Percentiles rank a stretch among this genome's conserved stretches.
These are phyloP conservation scores for Salmo trutta DNA, from an alignment of 2,797 vertebrate species.

Conservation along the genomic window DNA sequence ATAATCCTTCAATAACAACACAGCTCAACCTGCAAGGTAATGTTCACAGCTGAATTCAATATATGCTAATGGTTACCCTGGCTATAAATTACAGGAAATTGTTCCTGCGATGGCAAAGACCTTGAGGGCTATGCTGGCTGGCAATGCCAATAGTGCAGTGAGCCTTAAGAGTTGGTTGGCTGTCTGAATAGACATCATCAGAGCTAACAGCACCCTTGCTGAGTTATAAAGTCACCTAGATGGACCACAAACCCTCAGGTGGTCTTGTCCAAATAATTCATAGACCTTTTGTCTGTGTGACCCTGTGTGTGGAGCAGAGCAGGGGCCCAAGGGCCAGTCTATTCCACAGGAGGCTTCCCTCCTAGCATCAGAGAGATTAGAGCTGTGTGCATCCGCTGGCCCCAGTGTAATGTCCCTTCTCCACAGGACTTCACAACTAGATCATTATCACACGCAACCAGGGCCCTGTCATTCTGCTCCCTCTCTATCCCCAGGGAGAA, in stretches of 20 bases:
- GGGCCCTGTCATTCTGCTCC: conserved; percentile 15
- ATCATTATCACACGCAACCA: conserved; percentile 31
- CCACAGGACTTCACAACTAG: conserved; percentile 2
- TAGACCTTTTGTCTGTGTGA: background rate
- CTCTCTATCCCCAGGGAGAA: background rate
- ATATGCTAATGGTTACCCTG: background rate
- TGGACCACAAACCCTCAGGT: background rate
- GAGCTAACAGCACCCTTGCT: background rate
- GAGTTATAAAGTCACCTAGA: background rate
- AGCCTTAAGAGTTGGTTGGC: background rate
- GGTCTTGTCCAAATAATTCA: background rate
- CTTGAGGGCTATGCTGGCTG: background rate
- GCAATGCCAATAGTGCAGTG: background rate
- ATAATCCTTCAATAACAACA: background rate
- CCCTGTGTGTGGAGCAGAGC: conserved; percentile 6
- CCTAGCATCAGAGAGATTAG: conserved; percentile 9
- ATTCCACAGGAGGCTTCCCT: conserved; percentile 20
- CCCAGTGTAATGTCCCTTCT: conserved; percentile 25
- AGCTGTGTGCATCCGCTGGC: conserved; percentile 10
- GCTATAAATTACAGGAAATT: background rate
- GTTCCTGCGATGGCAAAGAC: too few species aligned
- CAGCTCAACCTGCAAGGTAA: background rate
- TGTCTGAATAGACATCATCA: background rate
- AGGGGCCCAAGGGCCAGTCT: background rate
- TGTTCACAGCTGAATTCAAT: background rate